phyloP scores from a whole-genome alignment of 2,888 invertebrate species.

The Camponotus fellah region DNA sequence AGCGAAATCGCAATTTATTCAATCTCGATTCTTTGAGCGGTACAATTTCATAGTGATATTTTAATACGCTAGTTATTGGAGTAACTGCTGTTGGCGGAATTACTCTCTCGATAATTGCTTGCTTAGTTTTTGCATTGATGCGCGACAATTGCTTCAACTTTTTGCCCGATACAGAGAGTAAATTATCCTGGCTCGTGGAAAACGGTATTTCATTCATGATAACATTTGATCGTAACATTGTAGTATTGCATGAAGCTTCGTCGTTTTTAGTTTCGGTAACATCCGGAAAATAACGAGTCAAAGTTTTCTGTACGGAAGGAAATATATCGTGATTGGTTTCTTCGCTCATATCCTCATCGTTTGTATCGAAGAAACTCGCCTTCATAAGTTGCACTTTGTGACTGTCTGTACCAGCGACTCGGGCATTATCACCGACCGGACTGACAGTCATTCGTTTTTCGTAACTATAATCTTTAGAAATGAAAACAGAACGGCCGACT shows the following conservation, averaged over 20 bases:
- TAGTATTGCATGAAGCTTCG: conserved; percentile 38
- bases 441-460: conserved; percentile 85
- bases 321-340: conserved; percentile 40
- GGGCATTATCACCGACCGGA: conserved; percentile 89
- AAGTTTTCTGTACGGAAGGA: conserved; percentile 35
- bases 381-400: conserved; percentile 94
- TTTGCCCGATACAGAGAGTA: background rate
- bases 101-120: conserved; percentile 21
- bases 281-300: conserved; percentile 49
- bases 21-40: conserved; percentile 83
- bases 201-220: background rate
- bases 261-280: conserved; percentile 35
- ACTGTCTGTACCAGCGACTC: conserved; percentile 89
- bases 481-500: background rate
- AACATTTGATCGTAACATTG: conserved; percentile 58
- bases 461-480: conserved; percentile 59
- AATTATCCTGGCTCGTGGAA: conserved; percentile 36
- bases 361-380: conserved; percentile 90
- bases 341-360: conserved; percentile 77
- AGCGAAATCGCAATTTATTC: conserved; percentile 77
- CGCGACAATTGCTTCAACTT: background rate
- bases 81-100: conserved; percentile 81
- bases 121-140: conserved; percentile 29
- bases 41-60: conserved; percentile 84
- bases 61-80: conserved; percentile 86